Evolutionary conservation across 2,113 vertebrate species (phyloP).

Genomic region (Heterotis niloticus): DNA sequence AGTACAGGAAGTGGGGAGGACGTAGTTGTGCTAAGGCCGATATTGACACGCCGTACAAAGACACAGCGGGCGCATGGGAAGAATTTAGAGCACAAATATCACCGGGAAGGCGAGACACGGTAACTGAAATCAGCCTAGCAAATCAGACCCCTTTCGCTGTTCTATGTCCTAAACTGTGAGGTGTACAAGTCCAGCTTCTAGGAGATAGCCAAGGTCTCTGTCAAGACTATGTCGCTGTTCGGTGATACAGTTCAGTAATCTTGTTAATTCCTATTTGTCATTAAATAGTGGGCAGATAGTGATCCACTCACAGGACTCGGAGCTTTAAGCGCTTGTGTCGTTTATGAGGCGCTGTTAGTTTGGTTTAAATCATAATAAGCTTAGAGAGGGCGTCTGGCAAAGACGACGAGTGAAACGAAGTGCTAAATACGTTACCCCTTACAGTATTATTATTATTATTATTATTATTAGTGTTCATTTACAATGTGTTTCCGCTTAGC

Average conservation of each 20-base stretch:
- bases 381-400: slow-evolving; percentile 37
- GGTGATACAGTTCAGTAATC: background rate
- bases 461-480: background rate
- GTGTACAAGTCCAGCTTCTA: background rate
- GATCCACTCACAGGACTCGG: too few relatives aligned
- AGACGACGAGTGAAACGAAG: background rate
- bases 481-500: too few relatives aligned
- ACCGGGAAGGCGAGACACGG: slow-evolving; percentile 1
- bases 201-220: background rate
- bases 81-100: background rate
- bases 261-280: background rate
- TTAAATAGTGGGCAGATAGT: background rate
- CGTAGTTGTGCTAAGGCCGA: slow-evolving; percentile 40
- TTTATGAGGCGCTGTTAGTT: background rate
- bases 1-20: slow-evolving; percentile 45
- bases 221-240: background rate
- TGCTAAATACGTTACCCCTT: background rate
- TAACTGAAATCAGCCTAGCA: background rate
- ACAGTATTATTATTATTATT: background rate
- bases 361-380: slow-evolving; percentile 32
- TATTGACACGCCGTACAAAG: slow-evolving; percentile 37
- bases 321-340: background rate
- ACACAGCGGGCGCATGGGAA: slow-evolving; percentile 1
- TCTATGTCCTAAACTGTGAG: background rate
- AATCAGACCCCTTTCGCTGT: background rate